These are phyloP conservation scores for Notothenia coriiceps DNA, from an alignment of 2,113 vertebrate genomes.

Conservation along the genomic window DNA sequence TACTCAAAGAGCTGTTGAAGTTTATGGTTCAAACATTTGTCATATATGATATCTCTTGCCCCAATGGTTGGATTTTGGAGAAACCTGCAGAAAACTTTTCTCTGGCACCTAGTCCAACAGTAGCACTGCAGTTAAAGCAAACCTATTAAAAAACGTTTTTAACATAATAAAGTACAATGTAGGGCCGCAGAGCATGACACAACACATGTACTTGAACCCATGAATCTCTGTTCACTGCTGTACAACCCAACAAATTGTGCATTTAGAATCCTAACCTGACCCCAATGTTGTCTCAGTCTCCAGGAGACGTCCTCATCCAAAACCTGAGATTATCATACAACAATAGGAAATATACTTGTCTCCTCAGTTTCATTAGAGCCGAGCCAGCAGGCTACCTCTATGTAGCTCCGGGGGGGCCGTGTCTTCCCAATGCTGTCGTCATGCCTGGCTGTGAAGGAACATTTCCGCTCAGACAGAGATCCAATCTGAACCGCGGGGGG, in stretches of 20 bases:
- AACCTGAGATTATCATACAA: constrained; percentile 19
- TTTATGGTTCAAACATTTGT: background rate
- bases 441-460: constrained; percentile 49
- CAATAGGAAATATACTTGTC: constrained; percentile 33
- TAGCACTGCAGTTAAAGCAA: background rate
- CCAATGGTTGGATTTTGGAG: background rate
- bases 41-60: background rate
- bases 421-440: constrained; percentile 30
- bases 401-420: constrained; percentile 17
- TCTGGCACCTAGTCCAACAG: background rate
- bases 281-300: constrained; percentile 17
- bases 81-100: background rate
- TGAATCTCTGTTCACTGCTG: background rate
- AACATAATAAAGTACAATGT: background rate
- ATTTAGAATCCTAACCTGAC: constrained; percentile 36
- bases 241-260: constrained; percentile 25
- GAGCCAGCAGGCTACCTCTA: constrained; percentile 37
- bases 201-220: background rate
- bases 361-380: constrained; percentile 49
- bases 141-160: background rate
- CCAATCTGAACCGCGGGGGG: constrained; percentile 52
- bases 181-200: background rate
- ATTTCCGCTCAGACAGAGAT: constrained; percentile 48
- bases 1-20: background rate
- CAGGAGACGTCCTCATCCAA: background rate